Evolutionary conservation across 1,140 invertebrate genomes (phyloP).

Genomic region (Parasteatoda tepidariorum): DNA sequence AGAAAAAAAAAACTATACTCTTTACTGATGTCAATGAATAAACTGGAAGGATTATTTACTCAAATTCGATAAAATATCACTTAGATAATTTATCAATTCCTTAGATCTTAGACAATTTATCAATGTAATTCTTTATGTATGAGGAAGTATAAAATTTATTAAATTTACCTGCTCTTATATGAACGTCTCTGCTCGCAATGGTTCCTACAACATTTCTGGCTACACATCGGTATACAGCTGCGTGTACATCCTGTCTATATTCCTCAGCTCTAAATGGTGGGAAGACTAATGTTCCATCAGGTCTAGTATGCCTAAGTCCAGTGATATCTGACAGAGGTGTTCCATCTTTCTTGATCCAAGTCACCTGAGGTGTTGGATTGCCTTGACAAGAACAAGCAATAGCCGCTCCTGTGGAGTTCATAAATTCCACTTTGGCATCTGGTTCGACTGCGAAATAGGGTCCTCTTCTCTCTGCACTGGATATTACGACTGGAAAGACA

Average conservation of each 20-base stretch:
- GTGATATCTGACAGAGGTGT: conserved; percentile 50
- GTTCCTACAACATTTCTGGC: conserved; percentile 88
- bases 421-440: conserved; percentile 61
- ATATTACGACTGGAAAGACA: not conserved
- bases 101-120: too few species aligned
- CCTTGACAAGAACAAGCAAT: conserved; percentile 62
- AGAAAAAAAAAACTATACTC: too few species aligned
- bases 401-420: conserved; percentile 62
- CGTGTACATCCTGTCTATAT: conserved; percentile 93
- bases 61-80: too few species aligned
- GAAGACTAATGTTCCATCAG: conserved; percentile 75
- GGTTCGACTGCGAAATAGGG: conserved; percentile 59
- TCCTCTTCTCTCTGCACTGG: conserved; percentile 33
- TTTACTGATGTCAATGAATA: too few species aligned
- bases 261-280: conserved; percentile 92
- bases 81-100: too few species aligned
- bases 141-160: too few species aligned
- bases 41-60: too few species aligned
- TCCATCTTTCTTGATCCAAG: conserved; percentile 63
- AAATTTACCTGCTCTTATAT: conserved; percentile 93
- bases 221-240: conserved; percentile 91
- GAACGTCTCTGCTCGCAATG: conserved; percentile 90
- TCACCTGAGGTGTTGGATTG: conserved; percentile 60
- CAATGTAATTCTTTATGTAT: too few species aligned
- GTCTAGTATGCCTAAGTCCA: conserved; percentile 62